Evolutionary conservation across 2,113 vertebrate genomes (phyloP).

Genomic region (Melanostigma gelatinosum): DNA sequence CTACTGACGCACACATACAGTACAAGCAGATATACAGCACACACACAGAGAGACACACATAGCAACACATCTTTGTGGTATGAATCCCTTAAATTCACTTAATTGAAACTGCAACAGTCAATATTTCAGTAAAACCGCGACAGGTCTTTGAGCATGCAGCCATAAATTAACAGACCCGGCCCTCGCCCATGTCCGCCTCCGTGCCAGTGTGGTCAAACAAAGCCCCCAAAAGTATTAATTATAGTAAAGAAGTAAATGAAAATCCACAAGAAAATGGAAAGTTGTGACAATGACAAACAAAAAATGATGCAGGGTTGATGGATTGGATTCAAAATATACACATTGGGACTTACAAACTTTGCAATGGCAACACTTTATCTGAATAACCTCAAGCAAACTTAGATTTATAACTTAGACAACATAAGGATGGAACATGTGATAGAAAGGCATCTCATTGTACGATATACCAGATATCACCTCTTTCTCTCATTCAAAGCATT

Average conservation of each 20-base stretch:
- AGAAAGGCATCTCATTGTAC: not conserved
- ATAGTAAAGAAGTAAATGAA: not conserved
- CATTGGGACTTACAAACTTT: not conserved
- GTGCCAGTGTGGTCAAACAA: not conserved
- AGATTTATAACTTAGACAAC: too few species aligned
- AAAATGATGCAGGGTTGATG: not conserved
- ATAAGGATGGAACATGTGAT: not conserved
- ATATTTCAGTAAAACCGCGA: not conserved
- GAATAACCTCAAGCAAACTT: not conserved
- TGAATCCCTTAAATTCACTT: not conserved
- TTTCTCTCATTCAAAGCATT: constrained; percentile 20
- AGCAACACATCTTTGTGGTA: not conserved
- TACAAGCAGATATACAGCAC: not conserved
- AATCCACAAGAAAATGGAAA: not conserved
- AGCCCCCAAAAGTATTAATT: not conserved
- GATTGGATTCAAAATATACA: not conserved
- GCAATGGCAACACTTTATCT: not conserved
- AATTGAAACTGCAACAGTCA: not conserved
- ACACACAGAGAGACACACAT: not conserved
- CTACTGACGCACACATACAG: not conserved
- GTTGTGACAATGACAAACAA: not conserved
- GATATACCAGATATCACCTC: not conserved
- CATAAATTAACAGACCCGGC: too few species aligned
- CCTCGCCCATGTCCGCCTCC: too few species aligned
- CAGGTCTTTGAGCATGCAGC: too few species aligned